phyloP scores from a whole-genome alignment of 1,140 invertebrate genomes.

The Potamilus streckersoni region DNA sequence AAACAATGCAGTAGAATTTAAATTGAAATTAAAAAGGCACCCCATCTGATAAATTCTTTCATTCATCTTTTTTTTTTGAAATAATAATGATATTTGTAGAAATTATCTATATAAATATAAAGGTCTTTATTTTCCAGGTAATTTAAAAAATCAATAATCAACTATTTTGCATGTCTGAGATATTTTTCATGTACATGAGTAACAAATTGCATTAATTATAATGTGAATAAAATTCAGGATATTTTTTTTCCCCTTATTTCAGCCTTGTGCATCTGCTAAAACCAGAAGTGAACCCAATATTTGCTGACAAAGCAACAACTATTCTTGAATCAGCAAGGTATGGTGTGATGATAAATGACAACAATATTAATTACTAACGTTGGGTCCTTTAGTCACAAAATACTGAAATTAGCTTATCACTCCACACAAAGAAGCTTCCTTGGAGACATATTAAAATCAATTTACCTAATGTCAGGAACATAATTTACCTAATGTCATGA shows the following conservation, averaged over 20 bases:
- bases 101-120: too few relatives aligned
- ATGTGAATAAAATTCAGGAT: neutral
- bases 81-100: too few relatives aligned
- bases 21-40: too few relatives aligned
- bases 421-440: neutral
- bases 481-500: neutral
- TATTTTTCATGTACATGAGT: too few relatives aligned
- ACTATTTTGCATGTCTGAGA: too few relatives aligned
- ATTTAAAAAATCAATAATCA: too few relatives aligned
- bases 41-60: too few relatives aligned
- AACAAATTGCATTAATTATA: neutral
- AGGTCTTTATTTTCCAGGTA: too few relatives aligned
- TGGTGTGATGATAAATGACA: conserved; percentile 1
- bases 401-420: neutral
- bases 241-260: conserved; percentile 23
- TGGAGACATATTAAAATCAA: neutral
- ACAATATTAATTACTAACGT: too few relatives aligned
- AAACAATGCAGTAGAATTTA: too few relatives aligned
- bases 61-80: too few relatives aligned
- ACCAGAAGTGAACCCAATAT: conserved; percentile 45
- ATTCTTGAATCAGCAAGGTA: conserved; percentile 58
- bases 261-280: conserved; percentile 60
- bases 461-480: neutral
- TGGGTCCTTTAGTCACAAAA: neutral
- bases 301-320: conserved; percentile 49